Conservation (phyloP, 1,140 invertebrate genomes). For the Neuroterus valhalla region DNA sequence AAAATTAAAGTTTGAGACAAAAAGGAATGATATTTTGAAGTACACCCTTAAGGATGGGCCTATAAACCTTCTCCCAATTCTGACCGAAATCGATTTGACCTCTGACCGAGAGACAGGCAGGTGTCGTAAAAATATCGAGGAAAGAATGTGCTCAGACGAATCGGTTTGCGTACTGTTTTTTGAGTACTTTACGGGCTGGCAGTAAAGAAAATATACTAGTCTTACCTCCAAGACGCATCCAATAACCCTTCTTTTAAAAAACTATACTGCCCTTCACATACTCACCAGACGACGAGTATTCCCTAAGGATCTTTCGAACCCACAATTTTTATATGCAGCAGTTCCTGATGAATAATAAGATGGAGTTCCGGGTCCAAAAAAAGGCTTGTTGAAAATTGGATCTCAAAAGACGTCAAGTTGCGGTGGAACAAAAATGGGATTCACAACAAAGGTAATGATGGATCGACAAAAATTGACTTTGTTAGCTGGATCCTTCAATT, state of each 20-base stretch:
- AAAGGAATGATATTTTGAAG: neutral
- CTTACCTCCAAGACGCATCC: conserved; percentile 19
- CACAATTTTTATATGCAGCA: neutral
- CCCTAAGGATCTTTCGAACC: neutral
- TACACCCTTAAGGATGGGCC: neutral
- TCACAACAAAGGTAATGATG: no score
- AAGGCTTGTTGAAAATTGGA: no score
- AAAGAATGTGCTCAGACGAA: conserved; percentile 32
- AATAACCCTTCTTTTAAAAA: conserved; percentile 29
- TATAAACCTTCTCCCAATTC: conserved; percentile 42
- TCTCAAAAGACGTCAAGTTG: no score
- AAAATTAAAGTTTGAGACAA: neutral
- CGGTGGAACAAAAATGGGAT: no score
- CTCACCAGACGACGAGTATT: neutral
- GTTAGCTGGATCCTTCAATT: no score
- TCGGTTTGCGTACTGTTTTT: conserved; percentile 36
- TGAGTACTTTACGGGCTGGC: conserved; percentile 35
- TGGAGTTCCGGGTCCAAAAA: no score
- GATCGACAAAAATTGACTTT: no score
- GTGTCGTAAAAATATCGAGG: conserved; percentile 42
- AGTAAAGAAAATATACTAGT: neutral
- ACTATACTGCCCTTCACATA: conserved; percentile 21
- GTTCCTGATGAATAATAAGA: neutral
- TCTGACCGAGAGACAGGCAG: conserved; percentile 33
- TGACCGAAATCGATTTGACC: conserved; percentile 42